Base-by-base conservation (phyloP, 2,888 invertebrate species). In the Leptogaster cylindrica region DNA sequence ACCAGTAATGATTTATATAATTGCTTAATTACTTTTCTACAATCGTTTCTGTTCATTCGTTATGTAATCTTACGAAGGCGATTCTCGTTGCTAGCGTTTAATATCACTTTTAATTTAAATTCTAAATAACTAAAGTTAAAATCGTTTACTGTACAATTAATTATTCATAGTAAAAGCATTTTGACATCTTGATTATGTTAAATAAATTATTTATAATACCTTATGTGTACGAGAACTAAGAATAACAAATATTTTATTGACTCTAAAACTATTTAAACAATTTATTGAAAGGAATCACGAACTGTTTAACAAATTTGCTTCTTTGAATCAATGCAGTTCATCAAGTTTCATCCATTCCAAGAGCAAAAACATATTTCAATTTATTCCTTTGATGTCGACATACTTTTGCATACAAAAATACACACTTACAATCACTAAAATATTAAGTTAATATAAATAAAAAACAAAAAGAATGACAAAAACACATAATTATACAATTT, bases 91-190 rank as follows among this genome's bases (percentile, higher is more conserved):
- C 52, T 16, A 52, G 52, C 52, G 10, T 28, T 28, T 36, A 18
- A 33, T 52, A 52, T 52, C 52, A 52, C 52, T 28, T 52, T 31
- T 31, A 20, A 46, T 25, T 23, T n/a, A n/a, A n/a, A n/a, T n/a
- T n/a, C n/a, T n/a, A n/a, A n/a, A n/a, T n/a, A n/a, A n/a, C n/a
- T n/a, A n/a, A n/a, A n/a, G n/a, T n/a, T 8, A 18, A 46, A 46
- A 46, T 16, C 10, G 16, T 46, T 16, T 46, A 46, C 16, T 6
- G 4, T 46, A 46, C 20, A 46, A 36, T 4, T 23, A 10, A 12
- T 58, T 58, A 14, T 58, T n/a, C 18, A 36, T 58, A 58, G 41
- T 25, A 39, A 58, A 58, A 58, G 58, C 58, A 58, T 58, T 58
- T 25, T 36, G 41, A 41, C 16, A 25, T 12, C 25, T 58, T 58